Evolutionary conservation across 53 echinoderm and acorn worm genomes (phyloP), one percentile per base, ranked within the genome.

Genomic region (Henricia sp.): DNA sequence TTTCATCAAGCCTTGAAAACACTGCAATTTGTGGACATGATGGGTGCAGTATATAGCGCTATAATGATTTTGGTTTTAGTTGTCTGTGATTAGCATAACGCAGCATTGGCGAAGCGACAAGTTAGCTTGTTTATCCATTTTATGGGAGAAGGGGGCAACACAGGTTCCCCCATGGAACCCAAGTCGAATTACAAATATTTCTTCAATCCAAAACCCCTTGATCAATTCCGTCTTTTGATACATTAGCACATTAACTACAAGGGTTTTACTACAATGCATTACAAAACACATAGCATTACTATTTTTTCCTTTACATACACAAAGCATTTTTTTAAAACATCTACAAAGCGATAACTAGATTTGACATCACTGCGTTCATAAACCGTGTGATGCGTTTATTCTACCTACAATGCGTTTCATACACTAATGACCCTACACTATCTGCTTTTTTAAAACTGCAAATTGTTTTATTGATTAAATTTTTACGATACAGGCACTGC

Each of bases 401-500:
- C 32, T 41, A 60, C 41, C 71, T 80, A 80, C 80, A 62, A 64
- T 50, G 21, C 25, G 43, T 46, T 25, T 30, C 63, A 20, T 40
- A 52, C 19, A 75, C 77, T n/a, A n/a, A n/a, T n/a, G n/a, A n/a
- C n/a, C n/a, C n/a, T n/a, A n/a, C n/a, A 80, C 63, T 44, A 63
- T 48, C 64, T 80, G 48, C 34, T 64, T 63, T 58, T 33, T 62
- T 73, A 63, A n/a, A 32, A 80, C 62, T 48, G 80, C 80, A 63
- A 80, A 64, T n/a, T 64, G 25, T 62, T 77, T 77, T 0, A 21
- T 60, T 77, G 77, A 60, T 60, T 57, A 43, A 26, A 35, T 44
- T 60, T 43, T 59, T 62, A 42, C 10, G 77, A 30, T 80, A 80
- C 80, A 80, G 80, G 80, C 80, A 80, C 80, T 77, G 77, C 77